phyloP scores from a whole-genome alignment of 2,797 vertebrate genomes.

The Selene dorsalis region DNA sequence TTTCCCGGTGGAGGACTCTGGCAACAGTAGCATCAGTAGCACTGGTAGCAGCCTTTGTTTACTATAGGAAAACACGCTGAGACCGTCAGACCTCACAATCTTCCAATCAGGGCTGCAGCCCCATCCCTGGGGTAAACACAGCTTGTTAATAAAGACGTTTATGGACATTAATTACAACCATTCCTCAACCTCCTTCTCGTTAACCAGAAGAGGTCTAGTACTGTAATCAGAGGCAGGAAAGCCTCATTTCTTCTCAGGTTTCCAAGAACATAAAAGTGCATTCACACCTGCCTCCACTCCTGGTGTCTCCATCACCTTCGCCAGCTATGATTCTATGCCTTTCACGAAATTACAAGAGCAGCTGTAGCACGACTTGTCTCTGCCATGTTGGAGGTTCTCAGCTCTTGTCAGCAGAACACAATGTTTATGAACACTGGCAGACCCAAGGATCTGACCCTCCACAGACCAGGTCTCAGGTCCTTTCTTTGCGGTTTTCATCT shows the following conservation, averaged over 20 bases:
- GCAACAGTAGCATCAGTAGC: constrained; percentile 75
- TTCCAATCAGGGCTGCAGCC: constrained; percentile 4
- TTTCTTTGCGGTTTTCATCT: background rate
- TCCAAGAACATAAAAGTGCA: constrained; percentile 16
- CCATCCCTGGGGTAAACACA: constrained; percentile 3
- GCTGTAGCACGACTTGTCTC: background rate
- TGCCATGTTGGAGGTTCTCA: background rate
- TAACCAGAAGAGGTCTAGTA: background rate
- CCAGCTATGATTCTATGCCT: background rate
- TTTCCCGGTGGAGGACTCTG: constrained; percentile 78
- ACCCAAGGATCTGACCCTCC: background rate
- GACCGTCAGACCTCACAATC: constrained; percentile 11
- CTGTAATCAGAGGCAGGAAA: background rate
- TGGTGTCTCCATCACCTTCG: background rate
- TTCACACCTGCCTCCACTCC: background rate
- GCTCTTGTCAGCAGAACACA: background rate
- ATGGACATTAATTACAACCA: constrained; percentile 24
- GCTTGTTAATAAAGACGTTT: constrained; percentile 20
- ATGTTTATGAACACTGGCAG: constrained; percentile 2
- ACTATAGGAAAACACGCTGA: constrained; percentile 81
- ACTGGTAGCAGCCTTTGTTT: constrained; percentile 73
- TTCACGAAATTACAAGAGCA: background rate
- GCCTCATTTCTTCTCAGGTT: constrained; percentile 42
- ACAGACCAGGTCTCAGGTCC: constrained; percentile 5
- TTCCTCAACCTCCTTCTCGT: constrained; percentile 14